Base-by-base conservation (phyloP, 1,140 invertebrate genomes). In the Asbolus verrucosus region DNA sequence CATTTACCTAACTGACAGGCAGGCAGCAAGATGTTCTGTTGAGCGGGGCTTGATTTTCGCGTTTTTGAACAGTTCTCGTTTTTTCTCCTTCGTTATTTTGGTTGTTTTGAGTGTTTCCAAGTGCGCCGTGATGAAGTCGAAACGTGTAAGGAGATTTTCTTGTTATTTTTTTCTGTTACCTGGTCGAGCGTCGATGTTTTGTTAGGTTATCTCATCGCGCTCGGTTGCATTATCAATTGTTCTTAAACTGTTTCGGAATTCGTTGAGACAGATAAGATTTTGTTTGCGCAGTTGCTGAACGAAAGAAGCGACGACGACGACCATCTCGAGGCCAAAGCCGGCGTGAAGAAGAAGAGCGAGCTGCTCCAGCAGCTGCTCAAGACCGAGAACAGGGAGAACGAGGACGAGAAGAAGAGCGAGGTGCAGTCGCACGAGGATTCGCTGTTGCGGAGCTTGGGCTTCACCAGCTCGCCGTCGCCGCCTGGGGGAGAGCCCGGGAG, bases 301-400 rank as follows among this genome's bases (percentile, higher is more conserved):
- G 91, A 93, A 65, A 92, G 91, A 81, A 91, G 88, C 46, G 92
- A 95, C 71, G 92, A 95, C 71, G 91, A 93, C 72, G 92, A 94
- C 72, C 87, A 89, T 71, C 82, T 89, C 30, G 88, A 90, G 76
- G 82, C 85, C 62, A 82, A 86, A 72, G 83, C 81, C 21, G 85
- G 85, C 50, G 77, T 86, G 19, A 88, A 89, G 68, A 87, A 87
- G 31, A 79, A 82, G 38, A 91, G 91, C 75, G 93, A 94, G 76
- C 83, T 95, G 43, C 84, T 95, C 33, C 90, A 92, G 19, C 91
- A 94, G 70, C 81, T 96, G 13, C 82, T 96, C 24, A 92, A 92
- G 70, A 83, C 87, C 33, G 75, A 72, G 54, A 69, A 24, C 46
- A 38, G 67, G 8, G 70, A 73, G 38, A 87, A 79, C 60, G 78